Evolutionary conservation across 2,797 vertebrate genomes (phyloP).

Genomic region (Pteropus rufus): DNA sequence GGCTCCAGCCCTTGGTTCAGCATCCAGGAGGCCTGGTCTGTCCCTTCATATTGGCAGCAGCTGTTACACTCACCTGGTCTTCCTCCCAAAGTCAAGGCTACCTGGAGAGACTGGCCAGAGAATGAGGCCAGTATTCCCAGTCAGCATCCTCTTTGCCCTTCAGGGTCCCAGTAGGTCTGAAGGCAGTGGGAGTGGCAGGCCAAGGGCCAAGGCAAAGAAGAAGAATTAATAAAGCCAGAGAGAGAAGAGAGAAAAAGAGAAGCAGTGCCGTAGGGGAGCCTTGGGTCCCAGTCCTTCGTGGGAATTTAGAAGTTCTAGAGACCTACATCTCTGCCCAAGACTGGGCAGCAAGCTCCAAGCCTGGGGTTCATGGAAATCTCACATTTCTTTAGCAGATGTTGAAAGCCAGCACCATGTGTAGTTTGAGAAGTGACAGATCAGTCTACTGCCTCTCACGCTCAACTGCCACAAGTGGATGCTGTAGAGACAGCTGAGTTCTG

Average conservation of each 20-base stretch:
- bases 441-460: neutral
- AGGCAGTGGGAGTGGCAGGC: neutral
- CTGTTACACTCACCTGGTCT: neutral
- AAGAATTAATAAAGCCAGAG: neutral
- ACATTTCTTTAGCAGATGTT: fast-evolving
- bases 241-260: neutral
- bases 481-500: neutral
- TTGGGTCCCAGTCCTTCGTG: neutral
- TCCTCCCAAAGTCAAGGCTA: neutral
- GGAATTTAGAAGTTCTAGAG: neutral
- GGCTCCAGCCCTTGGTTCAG: neutral
- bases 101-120: neutral
- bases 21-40: neutral
- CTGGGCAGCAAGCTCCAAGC: neutral
- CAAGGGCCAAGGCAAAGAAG: neutral
- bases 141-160: neutral
- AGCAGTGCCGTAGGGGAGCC: neutral
- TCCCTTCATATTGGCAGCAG: fast-evolving
- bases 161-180: neutral
- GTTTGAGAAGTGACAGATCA: neutral
- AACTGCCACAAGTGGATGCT: fast-evolving
- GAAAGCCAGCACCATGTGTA: neutral
- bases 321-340: neutral
- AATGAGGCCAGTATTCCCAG: neutral
- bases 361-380: fast-evolving